Base-by-base conservation (phyloP, 37 sponge, comb jelly and placozoan species). In the Halichondria panicea region DNA sequence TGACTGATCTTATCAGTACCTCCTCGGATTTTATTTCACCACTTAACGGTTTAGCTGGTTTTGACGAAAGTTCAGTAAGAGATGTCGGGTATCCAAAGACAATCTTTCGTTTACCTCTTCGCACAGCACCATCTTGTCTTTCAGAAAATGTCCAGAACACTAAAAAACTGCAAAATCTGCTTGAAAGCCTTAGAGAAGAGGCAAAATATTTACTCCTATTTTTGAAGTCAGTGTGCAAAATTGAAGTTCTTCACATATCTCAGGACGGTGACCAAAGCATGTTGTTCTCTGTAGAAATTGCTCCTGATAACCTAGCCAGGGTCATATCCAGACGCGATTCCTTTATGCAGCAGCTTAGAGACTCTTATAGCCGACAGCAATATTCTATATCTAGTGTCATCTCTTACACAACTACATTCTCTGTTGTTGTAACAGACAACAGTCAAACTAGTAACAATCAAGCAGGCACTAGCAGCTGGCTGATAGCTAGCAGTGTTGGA, bases 61-160 rank as follows among this genome's bases (percentile, higher is more conserved):
- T 77, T 22, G 3, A 30, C 15, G 33, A 12, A 11, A 54, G 5
- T 4, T 37, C 65, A 33, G 19, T 11, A 28, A 24, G 25, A 7
- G 25, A 7, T 58, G 59, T 24, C 11, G n/a, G 28, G 0, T 86
- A 73, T 79, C 38, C 19, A 33, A 74, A 75, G 7, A 92, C 93
- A 2, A 35, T 92, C 30, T 88, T 92, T 80, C 85, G 93, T 0
- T 92, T 92, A 65, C 93, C 93, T 12, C 79, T 92, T 15, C 85
- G 89, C 9, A 88, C 58, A 43, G 50, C n/a, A 33, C 24, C 32
- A 22, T 76, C 77, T 41, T 62, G 71, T 63, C 70, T 89, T 13
- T 83, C 84, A 18, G 41, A 79, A n/a, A 63, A 84, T 21, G 5
- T 59, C 9, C 75, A 84, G 36, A 52, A 52, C 25, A 2, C 75